A percentile compares a stretch with the other conserved stretches of the same genome.
Conservation (phyloP, 2,888 invertebrate genomes). For the Euproctis similis region DNA sequence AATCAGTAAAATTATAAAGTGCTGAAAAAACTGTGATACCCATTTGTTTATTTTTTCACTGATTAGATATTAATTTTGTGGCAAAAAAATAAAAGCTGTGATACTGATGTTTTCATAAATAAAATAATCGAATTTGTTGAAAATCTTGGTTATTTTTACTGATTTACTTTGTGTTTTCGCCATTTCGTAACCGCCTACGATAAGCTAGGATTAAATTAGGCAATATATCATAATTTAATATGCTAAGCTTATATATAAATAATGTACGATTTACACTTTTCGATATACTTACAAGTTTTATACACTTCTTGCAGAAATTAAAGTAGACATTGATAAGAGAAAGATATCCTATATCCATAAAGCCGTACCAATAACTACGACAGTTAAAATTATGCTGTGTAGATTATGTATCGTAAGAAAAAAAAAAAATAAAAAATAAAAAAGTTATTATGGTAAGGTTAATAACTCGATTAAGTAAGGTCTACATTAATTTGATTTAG, state of each 20-base stretch:
- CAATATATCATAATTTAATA: conserved; percentile 7
- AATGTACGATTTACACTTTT: background rate
- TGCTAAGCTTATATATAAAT: background rate
- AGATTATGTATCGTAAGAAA: conserved; percentile 2
- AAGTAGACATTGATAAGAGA: too few species aligned
- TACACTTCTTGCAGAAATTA: background rate
- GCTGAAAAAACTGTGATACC: conserved; percentile 14
- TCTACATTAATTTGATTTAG: conserved; percentile 10
- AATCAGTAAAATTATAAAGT: conserved; percentile 22
- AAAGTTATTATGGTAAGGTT: too few species aligned
- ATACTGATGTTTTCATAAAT: conserved; percentile 7
- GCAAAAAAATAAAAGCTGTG: conserved; percentile 14
- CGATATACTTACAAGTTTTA: background rate
- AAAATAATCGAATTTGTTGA: background rate
- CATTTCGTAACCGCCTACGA: conserved; percentile 19
- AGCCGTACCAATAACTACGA: background rate
- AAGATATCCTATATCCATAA: background rate
- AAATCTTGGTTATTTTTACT: conserved; percentile 7
- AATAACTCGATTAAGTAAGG: conserved; percentile 12
- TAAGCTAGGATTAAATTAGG: conserved; percentile 10
- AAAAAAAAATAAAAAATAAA: conserved; percentile 8
- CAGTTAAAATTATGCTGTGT: background rate
- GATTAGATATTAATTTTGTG: background rate
- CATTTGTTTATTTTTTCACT: background rate
- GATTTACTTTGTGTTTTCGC: conserved; percentile 8